Conservation (phyloP, 2,888 invertebrate species). For the Branchipolynoe longqiensis region DNA sequence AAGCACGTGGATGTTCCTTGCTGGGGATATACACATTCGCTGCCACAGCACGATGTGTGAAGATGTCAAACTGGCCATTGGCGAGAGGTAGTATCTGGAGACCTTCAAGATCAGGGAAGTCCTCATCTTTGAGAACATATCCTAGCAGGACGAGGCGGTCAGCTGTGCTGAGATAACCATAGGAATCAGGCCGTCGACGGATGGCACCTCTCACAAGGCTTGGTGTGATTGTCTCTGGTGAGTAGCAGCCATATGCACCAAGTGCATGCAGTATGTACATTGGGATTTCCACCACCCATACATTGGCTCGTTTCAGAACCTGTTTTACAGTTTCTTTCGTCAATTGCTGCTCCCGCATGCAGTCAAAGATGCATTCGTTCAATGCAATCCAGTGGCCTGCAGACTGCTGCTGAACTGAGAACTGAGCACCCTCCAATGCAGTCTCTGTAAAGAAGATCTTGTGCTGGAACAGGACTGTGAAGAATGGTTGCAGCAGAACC, state of each 20-base stretch:
- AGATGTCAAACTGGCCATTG: conserved; percentile 64
- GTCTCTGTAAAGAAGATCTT: conserved; percentile 61
- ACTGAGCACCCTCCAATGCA: not conserved
- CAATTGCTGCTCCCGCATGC: conserved; percentile 60
- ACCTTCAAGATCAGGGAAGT: conserved; percentile 62
- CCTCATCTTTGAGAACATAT: conserved; percentile 65
- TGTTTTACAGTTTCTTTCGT: conserved; percentile 52
- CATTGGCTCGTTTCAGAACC: conserved; percentile 57
- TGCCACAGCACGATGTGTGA: conserved; percentile 46
- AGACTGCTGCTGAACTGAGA: not conserved
- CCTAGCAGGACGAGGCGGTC: conserved; percentile 60
- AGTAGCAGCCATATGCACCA: conserved; percentile 59
- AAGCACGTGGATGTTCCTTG: conserved; percentile 54
- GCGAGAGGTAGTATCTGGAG: conserved; percentile 66
- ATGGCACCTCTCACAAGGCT: conserved; percentile 57
- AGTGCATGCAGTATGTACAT: conserved; percentile 65
- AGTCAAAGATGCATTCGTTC: conserved; percentile 65
- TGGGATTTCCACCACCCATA: conserved; percentile 62
- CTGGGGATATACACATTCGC: conserved; percentile 36
- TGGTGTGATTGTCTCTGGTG: conserved; percentile 59
- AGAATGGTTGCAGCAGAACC: conserved; percentile 64
- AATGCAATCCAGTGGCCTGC: conserved; percentile 62
- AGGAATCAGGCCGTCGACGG: conserved; percentile 39
- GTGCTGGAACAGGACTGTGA: conserved; percentile 59
- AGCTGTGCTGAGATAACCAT: not conserved